Base-by-base conservation (phyloP, 30 jellyfish, hydroid and myxozoan genomes). In the Aurelia sp. region DNA sequence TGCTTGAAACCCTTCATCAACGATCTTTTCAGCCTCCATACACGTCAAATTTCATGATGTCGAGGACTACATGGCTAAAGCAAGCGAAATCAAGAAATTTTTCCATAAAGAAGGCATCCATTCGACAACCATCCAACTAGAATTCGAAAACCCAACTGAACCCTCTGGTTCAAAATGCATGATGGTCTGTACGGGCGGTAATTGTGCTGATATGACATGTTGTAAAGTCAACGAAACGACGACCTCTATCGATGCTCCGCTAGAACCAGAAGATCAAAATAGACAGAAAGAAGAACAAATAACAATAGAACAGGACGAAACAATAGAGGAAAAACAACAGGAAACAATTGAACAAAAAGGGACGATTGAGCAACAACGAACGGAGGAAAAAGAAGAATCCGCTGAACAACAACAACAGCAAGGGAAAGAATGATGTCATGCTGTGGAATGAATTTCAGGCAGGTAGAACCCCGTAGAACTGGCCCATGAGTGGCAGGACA, bases 21-120 rank as follows among this genome's bases (percentile, higher is more conserved):
- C 3, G 10, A n/a, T 52, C 53, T 33, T 37, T 69, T 23, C 84
- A 84, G 98, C 98, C 12, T 93, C 98, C 40, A 94, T 97, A 9
- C 98, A 93, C 72, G 97, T 93, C 17, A 87, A 92, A 37, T 93
- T 97, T 81, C 87, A 89, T 13, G 70, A 90, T 13, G 72, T 93
- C 0, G 92, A 88, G 21, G 97, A 92, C 57, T 92, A 92, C 89
- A 81, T 61, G 88, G 73, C 82, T 16, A 74, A 75, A 23, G 82
- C 98, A 23, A 68, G 55, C 61, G 82, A 76, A 71, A 50, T 92
- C 31, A 92, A 92, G 77, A 75, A 86, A 61, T 92, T 92, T 64
- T 92, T 92, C 76, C 98, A 92, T 79, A 78, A 82, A 44, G 98
- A 92, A 62, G 98, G 98, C 23, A 89, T 89, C 55, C 97, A 89